Conservation (phyloP, 2,113 vertebrate species). For the Xiphophorus maculatus region DNA sequence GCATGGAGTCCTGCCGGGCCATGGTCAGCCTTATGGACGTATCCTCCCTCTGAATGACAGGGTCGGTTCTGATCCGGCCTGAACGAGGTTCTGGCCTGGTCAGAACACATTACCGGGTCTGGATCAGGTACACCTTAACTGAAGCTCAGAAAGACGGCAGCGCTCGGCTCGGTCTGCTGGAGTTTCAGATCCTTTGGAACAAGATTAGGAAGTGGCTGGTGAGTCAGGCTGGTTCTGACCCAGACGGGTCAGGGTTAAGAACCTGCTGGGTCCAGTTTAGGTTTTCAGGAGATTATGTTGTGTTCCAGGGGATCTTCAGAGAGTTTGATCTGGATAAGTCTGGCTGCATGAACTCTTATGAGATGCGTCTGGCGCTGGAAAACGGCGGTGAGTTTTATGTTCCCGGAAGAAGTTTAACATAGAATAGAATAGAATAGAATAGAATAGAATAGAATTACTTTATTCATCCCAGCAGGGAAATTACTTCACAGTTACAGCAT, state of each 20-base stretch:
- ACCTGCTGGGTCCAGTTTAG: neutral
- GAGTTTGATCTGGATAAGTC: slow-evolving; percentile 89
- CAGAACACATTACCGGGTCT: neutral
- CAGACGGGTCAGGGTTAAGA: neutral
- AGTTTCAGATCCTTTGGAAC: slow-evolving; percentile 93
- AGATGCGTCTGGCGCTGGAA: slow-evolving; percentile 91
- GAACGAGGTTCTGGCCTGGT: neutral
- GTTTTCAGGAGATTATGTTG: neutral
- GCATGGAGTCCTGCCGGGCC: slow-evolving; percentile 84
- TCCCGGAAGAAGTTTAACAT: fast-evolving
- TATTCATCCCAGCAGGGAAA: too few species aligned
- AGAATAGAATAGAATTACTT: too few species aligned
- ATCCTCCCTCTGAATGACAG: slow-evolving; percentile 77
- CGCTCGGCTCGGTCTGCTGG: slow-evolving; percentile 85
- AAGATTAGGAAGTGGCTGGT: slow-evolving; percentile 93
- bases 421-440: too few species aligned
- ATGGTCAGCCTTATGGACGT: slow-evolving; percentile 91
- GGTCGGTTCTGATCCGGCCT: neutral
- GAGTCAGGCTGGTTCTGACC: slow-evolving; percentile 17
- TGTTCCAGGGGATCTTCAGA: slow-evolving; percentile 85
- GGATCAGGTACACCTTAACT: slow-evolving; percentile 76
- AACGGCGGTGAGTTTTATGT: slow-evolving; percentile 79
- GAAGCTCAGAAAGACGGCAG: slow-evolving; percentile 86
- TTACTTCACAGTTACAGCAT: too few species aligned
- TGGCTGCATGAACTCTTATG: slow-evolving; percentile 90